Evolutionary conservation across 2,888 invertebrate genomes (phyloP), one percentile per base, ranked within the genome.

Genomic region (Heliothis peltigera): DNA sequence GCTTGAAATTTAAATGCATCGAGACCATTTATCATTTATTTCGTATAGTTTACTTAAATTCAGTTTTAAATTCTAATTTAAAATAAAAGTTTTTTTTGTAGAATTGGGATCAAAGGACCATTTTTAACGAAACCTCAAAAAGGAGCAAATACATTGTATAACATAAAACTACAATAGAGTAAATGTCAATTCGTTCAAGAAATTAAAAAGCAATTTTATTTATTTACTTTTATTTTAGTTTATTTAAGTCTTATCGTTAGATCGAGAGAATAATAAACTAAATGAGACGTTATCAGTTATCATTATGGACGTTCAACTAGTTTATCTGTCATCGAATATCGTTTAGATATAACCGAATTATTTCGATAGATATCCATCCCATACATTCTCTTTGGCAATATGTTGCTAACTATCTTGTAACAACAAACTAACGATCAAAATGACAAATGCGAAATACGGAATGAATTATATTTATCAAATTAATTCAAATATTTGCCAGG

Each of bases 281-380:
- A 46, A n/a, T 39, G n/a, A n/a, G n/a, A 39, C 39, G 1, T 71
- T 51, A 55, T 49, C 46, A 15, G 19, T 52, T 63, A 53, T 62
- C 47, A 51, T 54, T 28, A 15, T 43, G 46, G 8, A 57, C 59
- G 48, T 71, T 64, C 61, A 62, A 76, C 67, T 67, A 56, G 59
- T 66, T 79, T 70, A 75, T 79, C 47, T 61, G 2, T 62, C 44
- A 55, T 65, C 54, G 19, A 47, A 28, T 51, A 39, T 21, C 19
- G 21, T 49, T 66, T 17, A 25, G 43, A 54, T 39, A 15, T 19
- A 12, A 52, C 48, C n/a, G 12, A 10, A 12, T 35, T 58, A 43
- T 19, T 6, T n/a, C 0, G 19, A 25, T n/a, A n/a, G n/a, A n/a
- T n/a, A n/a, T n/a, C n/a, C n/a, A n/a, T 39, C 18, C 25, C 15